Evolutionary conservation across 2,113 vertebrate species (phyloP), one percentile per base, ranked within the genome.

Genomic region (Tiliqua scincoides): DNA sequence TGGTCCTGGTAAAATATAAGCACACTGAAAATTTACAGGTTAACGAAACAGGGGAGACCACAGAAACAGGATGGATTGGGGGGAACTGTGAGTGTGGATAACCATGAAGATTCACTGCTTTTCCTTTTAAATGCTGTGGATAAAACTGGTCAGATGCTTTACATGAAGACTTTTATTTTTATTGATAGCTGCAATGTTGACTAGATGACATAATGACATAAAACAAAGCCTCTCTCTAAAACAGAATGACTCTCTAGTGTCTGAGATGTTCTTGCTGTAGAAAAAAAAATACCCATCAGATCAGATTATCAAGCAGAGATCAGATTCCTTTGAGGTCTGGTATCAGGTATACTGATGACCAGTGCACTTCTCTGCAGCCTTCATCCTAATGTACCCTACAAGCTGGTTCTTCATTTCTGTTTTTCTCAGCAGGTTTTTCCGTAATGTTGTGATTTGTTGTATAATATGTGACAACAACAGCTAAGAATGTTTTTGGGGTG

Each of bases 11-110:
- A 92, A 90, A 91, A 84, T 88, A 75, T 18, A 83, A 48, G 80
- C 73, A 32, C 57, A 7, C 32, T 87, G 67, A 87, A 89, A 92
- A 84, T 71, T 90, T 87, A 88, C 88, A 91, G 52, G 88, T 89
- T 90, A 88, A 32, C 61, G 88, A 91, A 88, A 87, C 73, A 89
- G 68, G 79, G 83, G 68, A 86, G 37, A 88, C 63, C 27, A 20
- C 83, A 59, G 21, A 85, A 80, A 90, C 43, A 76, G 9, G n/a
- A 35, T 61, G 7, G 25, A 35, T 62, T 32, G 57, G 57, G 2
- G n/a, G 6, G 23, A 21, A 17, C 18, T 79, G 20, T 63, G 32
- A n/a, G 10, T 5, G 32, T 20, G 62, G 20, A 37, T 37, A 61
- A 62, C 59, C 21, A 27, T 40, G 27, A 48, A 30, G 2, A 48